A percentile compares a stretch with the other conserved stretches of the same genome.
Evolutionary conservation across 2,888 invertebrate species (phyloP).

Genomic region (Steinernema carpocapsae): DNA sequence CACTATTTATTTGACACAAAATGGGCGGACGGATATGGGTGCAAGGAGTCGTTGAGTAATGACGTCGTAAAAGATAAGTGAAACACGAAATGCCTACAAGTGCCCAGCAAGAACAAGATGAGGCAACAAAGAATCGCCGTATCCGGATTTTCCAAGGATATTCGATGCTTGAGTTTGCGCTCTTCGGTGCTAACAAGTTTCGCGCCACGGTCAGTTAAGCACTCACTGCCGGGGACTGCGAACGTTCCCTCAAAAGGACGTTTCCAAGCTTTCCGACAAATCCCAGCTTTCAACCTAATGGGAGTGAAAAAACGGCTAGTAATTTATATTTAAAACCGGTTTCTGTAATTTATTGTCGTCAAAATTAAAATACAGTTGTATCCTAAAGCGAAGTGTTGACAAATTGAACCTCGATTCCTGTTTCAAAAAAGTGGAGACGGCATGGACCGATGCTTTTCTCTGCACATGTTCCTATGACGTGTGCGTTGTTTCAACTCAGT

Average conservation of each 20-base stretch:
- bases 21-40: conserved; percentile 27
- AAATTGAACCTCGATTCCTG: too few relatives aligned
- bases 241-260: neutral
- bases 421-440: too few relatives aligned
- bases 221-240: neutral
- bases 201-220: conserved; percentile 16
- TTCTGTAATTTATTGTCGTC: too few relatives aligned
- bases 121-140: conserved; percentile 16
- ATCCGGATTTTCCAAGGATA: conserved; percentile 25
- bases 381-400: too few relatives aligned
- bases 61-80: conserved; percentile 33
- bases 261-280: too few relatives aligned
- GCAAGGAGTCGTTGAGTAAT: conserved; percentile 22
- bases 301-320: too few relatives aligned
- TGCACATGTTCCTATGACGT: too few relatives aligned
- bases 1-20: conserved; percentile 8
- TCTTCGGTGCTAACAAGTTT: conserved; percentile 22
- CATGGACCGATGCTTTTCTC: too few relatives aligned
- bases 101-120: conserved; percentile 15
- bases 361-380: too few relatives aligned
- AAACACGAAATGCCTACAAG: conserved; percentile 22
- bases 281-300: too few relatives aligned
- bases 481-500: too few relatives aligned
- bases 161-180: neutral
- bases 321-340: too few relatives aligned